Percentiles rank a stretch among this genome's conserved stretches.
Evolutionary conservation across 1,140 invertebrate species (phyloP).

Genomic region (Anastatus disparis): DNA sequence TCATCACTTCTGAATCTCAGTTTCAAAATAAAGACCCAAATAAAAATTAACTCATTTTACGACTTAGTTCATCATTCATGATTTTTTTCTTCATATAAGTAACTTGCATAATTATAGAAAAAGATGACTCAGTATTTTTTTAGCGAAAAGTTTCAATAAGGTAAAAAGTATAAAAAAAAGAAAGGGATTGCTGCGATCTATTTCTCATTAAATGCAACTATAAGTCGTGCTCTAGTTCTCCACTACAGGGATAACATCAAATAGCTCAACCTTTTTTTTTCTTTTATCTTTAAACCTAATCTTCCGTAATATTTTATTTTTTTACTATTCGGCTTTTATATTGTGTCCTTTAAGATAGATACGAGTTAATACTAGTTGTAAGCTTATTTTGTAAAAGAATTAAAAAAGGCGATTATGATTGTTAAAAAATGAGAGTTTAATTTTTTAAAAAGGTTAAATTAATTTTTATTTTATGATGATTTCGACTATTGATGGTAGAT

Average conservation of each 20-base stretch:
- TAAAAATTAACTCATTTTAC: too few relatives aligned
- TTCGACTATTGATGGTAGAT: too few relatives aligned
- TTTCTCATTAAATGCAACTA: constrained; percentile 21
- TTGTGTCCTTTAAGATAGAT: neutral
- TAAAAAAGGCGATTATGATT: too few relatives aligned
- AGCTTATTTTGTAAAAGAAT: constrained; percentile 22
- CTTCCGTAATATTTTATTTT: neutral
- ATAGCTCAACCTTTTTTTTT: constrained; percentile 3
- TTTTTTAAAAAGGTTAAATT: neutral
- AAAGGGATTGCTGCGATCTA: constrained; percentile 4
- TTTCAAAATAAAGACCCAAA: too few relatives aligned
- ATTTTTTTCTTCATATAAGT: too few relatives aligned
- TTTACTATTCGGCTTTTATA: neutral
- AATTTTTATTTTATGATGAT: neutral
- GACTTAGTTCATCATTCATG: neutral
- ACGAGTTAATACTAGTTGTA: constrained; percentile 14
- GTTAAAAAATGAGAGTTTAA: too few relatives aligned
- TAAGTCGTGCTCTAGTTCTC: too few relatives aligned
- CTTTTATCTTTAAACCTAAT: neutral
- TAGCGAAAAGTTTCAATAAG: constrained; percentile 31
- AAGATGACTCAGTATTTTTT: neutral
- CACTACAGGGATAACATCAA: constrained; percentile 29
- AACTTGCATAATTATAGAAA: neutral
- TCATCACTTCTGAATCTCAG: too few relatives aligned
- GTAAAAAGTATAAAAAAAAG: neutral